Conservation (phyloP, 2,797 vertebrate genomes). For the Phaenicophaeus curvirostris region DNA sequence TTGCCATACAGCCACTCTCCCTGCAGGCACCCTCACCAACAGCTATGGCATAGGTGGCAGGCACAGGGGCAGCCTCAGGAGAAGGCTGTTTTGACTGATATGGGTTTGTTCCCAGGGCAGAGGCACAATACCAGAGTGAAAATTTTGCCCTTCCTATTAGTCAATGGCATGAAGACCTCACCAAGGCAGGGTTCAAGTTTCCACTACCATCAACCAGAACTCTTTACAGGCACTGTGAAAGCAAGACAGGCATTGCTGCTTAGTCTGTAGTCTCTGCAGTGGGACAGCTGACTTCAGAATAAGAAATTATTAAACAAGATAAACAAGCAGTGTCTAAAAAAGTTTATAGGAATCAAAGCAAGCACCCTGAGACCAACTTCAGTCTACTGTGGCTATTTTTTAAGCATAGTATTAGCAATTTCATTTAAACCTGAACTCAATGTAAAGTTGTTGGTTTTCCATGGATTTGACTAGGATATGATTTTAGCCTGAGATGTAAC, state of each 20-base stretch:
- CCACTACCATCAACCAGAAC: neutral
- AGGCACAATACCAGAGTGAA: neutral
- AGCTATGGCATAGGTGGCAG: neutral
- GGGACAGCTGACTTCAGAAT: neutral
- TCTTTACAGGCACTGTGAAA: neutral
- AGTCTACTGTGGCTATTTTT: neutral
- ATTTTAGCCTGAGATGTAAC: neutral
- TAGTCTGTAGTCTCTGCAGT: neutral
- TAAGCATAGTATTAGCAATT: neutral
- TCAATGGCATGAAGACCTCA: rapidly evolving
- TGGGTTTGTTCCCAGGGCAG: neutral
- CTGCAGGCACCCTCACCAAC: neutral
- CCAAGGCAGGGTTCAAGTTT: neutral
- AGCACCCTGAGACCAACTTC: neutral
- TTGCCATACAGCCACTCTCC: rapidly evolving
- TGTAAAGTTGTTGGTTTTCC: neutral
- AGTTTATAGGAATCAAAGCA: neutral
- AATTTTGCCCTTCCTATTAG: neutral
- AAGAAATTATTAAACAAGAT: neutral
- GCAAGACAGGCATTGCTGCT: neutral
- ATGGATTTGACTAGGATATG: neutral
- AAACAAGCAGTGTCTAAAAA: neutral
- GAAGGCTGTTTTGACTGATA: too few relatives aligned
- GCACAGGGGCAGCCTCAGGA: neutral
- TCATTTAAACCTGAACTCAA: neutral